Conservation (phyloP, 2,888 invertebrate genomes). For the Spodoptera exigua region DNA sequence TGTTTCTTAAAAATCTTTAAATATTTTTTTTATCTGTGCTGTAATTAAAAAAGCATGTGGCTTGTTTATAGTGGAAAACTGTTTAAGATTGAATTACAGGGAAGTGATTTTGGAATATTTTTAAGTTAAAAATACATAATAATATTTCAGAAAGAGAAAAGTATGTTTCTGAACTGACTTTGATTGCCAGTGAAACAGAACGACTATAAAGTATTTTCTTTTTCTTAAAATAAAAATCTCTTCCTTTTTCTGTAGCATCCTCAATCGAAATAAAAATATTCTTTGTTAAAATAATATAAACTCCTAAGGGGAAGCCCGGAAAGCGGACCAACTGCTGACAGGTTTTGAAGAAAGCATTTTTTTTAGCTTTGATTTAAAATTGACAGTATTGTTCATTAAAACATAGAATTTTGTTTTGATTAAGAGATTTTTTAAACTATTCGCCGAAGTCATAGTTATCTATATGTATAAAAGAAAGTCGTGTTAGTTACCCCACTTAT, state of each 20-base stretch:
- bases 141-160: constrained; percentile 61
- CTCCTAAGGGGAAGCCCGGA: constrained; percentile 50
- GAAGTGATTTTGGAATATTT: too few species aligned
- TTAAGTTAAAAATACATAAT: constrained; percentile 25
- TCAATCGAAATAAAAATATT: constrained; percentile 65
- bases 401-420: background rate
- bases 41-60: too few species aligned
- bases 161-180: constrained; percentile 61
- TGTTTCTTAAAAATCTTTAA: too few species aligned
- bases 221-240: constrained; percentile 67
- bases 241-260: constrained; percentile 66
- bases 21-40: too few species aligned
- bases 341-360: constrained; percentile 68
- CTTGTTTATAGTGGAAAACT: too few species aligned
- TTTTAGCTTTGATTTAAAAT: constrained; percentile 19
- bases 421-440: too few species aligned
- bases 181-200: constrained; percentile 76
- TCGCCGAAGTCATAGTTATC: too few species aligned
- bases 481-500: too few species aligned
- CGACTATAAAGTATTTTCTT: constrained; percentile 65
- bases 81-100: too few species aligned
- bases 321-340: constrained; percentile 67
- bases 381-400: constrained; percentile 19
- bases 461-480: too few species aligned
- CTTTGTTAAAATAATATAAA: constrained; percentile 69